Evolutionary conservation across 2,888 invertebrate species (phyloP).

Genomic region (Pollenia amentaria): DNA sequence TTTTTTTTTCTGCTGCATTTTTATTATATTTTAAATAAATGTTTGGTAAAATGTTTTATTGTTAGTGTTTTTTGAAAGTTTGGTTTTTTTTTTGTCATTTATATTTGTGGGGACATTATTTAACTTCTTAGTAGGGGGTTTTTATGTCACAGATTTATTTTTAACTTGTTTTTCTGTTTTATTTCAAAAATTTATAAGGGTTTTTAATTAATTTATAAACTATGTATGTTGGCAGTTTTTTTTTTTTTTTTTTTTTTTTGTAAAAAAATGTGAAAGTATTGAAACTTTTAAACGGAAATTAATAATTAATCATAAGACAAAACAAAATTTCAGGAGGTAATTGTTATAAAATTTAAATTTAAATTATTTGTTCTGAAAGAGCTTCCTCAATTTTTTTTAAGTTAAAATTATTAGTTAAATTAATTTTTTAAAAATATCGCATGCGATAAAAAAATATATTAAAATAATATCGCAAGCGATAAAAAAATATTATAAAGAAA

Average conservation of each 20-base stretch:
- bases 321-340: not conserved
- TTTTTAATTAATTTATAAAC: constrained; percentile 74
- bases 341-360: not conserved
- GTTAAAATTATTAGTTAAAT: no score
- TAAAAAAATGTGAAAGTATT: constrained; percentile 18
- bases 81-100: constrained; percentile 43
- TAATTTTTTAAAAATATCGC: no score
- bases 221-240: constrained; percentile 55
- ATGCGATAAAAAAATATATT: no score
- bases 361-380: not conserved
- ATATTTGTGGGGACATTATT: constrained; percentile 59
- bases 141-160: constrained; percentile 47
- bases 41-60: constrained; percentile 43
- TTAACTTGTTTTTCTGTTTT: constrained; percentile 6
- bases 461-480: no score
- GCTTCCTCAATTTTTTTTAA: no score
- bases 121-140: constrained; percentile 60
- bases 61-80: constrained; percentile 49
- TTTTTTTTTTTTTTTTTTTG: no score
- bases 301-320: constrained; percentile 27
- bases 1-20: constrained; percentile 8
- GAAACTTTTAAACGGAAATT: constrained; percentile 28
- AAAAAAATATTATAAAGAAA: no score
- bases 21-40: constrained; percentile 27
- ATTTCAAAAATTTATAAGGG: constrained; percentile 68